These are phyloP conservation scores for Melanophora roralis DNA, from an alignment of 2,888 invertebrate genomes.

Conservation along the genomic window DNA sequence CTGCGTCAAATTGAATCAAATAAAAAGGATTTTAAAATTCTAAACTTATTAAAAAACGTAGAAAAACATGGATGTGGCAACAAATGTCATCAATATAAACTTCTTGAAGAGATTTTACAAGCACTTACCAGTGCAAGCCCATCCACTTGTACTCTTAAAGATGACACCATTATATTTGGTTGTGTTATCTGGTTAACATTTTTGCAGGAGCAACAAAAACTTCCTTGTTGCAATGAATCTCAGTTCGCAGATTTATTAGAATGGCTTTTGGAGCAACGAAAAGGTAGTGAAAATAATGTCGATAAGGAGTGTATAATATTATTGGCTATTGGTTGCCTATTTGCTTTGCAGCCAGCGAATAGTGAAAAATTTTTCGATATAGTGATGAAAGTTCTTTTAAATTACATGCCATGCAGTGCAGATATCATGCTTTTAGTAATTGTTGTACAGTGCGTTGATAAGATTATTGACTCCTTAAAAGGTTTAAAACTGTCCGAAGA, in stretches of 20 bases:
- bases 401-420: neutral
- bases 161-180: neutral
- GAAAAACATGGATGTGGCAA: slow-evolving; percentile 37
- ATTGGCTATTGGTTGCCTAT: neutral
- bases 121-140: neutral
- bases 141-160: neutral
- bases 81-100: slow-evolving; percentile 19
- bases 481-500: slow-evolving; percentile 22
- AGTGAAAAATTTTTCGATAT: neutral
- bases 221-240: slow-evolving; percentile 14
- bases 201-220: slow-evolving; percentile 45
- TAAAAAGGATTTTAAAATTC: slow-evolving; percentile 33
- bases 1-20: slow-evolving; percentile 15
- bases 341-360: slow-evolving; percentile 18
- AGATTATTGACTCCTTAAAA: slow-evolving; percentile 10
- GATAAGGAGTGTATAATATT: neutral
- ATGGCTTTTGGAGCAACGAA: slow-evolving; percentile 15
- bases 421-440: neutral
- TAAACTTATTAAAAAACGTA: slow-evolving; percentile 28
- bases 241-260: slow-evolving; percentile 22
- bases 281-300: neutral
- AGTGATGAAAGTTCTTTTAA: neutral
- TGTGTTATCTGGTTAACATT: slow-evolving; percentile 40
- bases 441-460: slow-evolving; percentile 39
- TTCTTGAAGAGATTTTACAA: slow-evolving; percentile 36